phyloP scores from a whole-genome alignment of 1,140 invertebrate species.

The Gerris buenoi region DNA sequence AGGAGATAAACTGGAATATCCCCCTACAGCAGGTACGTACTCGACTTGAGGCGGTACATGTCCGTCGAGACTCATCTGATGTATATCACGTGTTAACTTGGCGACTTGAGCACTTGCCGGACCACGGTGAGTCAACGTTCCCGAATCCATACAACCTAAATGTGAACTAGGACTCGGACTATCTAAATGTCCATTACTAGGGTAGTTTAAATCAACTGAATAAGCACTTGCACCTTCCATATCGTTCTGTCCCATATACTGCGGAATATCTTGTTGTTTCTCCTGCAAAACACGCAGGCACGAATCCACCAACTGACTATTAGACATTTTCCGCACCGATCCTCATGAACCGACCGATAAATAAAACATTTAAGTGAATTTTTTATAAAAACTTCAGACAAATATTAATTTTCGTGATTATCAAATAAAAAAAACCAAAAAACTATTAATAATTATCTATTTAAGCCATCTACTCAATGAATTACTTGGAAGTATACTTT shows the following conservation, averaged over 20 bases:
- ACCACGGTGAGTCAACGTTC: constrained; percentile 24
- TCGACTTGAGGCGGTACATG: constrained; percentile 24
- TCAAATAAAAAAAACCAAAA: no score
- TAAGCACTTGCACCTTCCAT: constrained; percentile 25
- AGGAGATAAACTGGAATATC: constrained; percentile 22
- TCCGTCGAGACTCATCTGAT: constrained; percentile 46
- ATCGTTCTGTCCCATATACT: constrained; percentile 37
- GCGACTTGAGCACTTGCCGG: constrained; percentile 38
- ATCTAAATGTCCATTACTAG: constrained; percentile 40
- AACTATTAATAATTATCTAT: no score
- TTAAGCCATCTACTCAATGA: no score
- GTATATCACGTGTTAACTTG: constrained; percentile 47
- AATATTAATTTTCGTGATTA: no score
- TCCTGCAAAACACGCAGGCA: constrained; percentile 47
- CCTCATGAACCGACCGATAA: no score
- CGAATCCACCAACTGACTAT: constrained; percentile 39
- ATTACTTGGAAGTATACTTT: no score
- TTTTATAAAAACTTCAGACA: no score
- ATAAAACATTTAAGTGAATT: no score
- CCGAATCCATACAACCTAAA: background rate
- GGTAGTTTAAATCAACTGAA: constrained; percentile 25
- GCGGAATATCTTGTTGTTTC: constrained; percentile 45
- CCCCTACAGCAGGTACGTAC: constrained; percentile 17
- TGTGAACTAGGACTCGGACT: constrained; percentile 38
- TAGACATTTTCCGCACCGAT: constrained; percentile 40